Evolutionary conservation across 1,140 invertebrate genomes (phyloP).

Genomic region (Teleopsis dalmanni): DNA sequence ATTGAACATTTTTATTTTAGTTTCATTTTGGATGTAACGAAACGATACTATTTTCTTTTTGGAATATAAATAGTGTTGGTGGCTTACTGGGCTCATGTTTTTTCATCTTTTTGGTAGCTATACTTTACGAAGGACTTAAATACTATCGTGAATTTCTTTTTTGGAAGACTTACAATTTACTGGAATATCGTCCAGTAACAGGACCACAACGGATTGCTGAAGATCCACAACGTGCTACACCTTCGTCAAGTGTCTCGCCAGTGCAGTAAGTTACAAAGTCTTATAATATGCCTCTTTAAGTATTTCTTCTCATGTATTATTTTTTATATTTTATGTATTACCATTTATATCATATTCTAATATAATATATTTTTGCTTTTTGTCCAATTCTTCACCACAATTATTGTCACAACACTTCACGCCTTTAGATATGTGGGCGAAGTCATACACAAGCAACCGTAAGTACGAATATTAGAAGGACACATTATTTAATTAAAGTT

Average conservation of each 20-base stretch:
- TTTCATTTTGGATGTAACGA: slow-evolving; percentile 73
- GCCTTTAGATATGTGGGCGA: slow-evolving; percentile 50
- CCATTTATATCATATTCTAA: slow-evolving; percentile 11
- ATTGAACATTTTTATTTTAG: slow-evolving; percentile 51
- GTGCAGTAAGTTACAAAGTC: slow-evolving; percentile 56
- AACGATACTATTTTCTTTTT: slow-evolving; percentile 69
- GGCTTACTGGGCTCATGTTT: slow-evolving; percentile 76
- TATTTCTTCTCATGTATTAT: not conserved
- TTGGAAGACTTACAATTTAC: slow-evolving; percentile 70
- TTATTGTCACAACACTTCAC: not conserved
- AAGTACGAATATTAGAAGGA: too few relatives aligned
- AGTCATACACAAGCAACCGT: slow-evolving; percentile 66
- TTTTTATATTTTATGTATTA: slow-evolving; percentile 3
- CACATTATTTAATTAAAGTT: too few relatives aligned
- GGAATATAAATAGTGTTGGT: slow-evolving; percentile 63
- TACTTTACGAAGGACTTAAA: slow-evolving; percentile 86
- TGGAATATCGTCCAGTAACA: slow-evolving; percentile 62
- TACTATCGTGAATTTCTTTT: slow-evolving; percentile 79
- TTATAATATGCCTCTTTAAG: slow-evolving; percentile 11
- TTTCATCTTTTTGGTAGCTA: slow-evolving; percentile 75
- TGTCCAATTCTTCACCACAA: slow-evolving; percentile 5
- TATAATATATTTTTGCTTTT: slow-evolving; percentile 2
- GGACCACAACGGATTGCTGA: slow-evolving; percentile 54
- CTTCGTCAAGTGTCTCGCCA: slow-evolving; percentile 43
- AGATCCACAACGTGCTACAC: slow-evolving; percentile 26